Percentiles rank a stretch among this genome's conserved stretches.
Evolutionary conservation across 2,888 invertebrate species (phyloP).

Genomic region (Pandemis corylana): DNA sequence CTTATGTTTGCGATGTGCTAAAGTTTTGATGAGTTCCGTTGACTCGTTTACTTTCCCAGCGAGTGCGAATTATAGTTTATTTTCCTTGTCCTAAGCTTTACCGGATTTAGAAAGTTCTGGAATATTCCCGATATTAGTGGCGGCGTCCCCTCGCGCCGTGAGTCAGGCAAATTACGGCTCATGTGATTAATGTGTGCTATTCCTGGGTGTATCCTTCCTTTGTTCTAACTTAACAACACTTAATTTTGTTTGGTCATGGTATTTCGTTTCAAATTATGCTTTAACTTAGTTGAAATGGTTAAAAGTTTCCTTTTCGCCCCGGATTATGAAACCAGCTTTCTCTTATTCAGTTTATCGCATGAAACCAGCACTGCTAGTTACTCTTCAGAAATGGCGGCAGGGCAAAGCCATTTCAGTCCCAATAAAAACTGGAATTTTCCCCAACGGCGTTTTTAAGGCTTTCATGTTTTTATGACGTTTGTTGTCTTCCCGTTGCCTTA

Average conservation of each 20-base stretch:
- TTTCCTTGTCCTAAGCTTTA: slow-evolving; percentile 67
- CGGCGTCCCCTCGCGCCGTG: slow-evolving; percentile 79
- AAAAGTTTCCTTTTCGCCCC: not conserved
- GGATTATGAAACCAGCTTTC: slow-evolving; percentile 16
- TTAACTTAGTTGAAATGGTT: not conserved
- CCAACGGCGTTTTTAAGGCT: slow-evolving; percentile 31
- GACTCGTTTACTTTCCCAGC: slow-evolving; percentile 26
- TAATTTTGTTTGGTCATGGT: slow-evolving; percentile 45
- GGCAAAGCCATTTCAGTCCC: slow-evolving; percentile 30
- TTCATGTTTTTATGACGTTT: slow-evolving; percentile 34
- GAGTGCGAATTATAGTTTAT: slow-evolving; percentile 57
- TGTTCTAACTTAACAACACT: slow-evolving; percentile 57
- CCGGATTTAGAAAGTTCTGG: slow-evolving; percentile 73
- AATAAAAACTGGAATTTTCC: slow-evolving; percentile 39
- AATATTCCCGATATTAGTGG: slow-evolving; percentile 63
- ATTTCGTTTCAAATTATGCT: not conserved
- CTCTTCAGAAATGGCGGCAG: slow-evolving; percentile 30
- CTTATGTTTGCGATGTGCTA: slow-evolving; percentile 34
- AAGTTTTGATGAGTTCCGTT: slow-evolving; percentile 40
- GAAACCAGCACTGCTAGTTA: slow-evolving; percentile 26
- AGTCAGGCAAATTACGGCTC: slow-evolving; percentile 81
- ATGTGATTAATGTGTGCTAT: slow-evolving; percentile 81
- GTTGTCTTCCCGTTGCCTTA: slow-evolving; percentile 24
- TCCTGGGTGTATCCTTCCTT: slow-evolving; percentile 72
- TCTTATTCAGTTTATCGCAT: slow-evolving; percentile 28